Conservation (phyloP, 2,113 vertebrate species). For the Ophiodon elongatus region DNA sequence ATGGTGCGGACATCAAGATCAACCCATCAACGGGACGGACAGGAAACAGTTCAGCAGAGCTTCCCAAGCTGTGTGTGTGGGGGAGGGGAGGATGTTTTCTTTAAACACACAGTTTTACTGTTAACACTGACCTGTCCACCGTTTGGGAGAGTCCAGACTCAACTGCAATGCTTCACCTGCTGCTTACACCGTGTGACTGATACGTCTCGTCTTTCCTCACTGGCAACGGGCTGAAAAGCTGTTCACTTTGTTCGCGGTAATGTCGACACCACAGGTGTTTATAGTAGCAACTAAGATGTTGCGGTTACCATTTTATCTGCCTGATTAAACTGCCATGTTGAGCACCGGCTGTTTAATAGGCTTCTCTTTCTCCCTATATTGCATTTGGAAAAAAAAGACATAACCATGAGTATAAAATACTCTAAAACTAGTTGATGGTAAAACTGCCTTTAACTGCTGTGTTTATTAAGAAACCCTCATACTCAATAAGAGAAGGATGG, state of each 20-base stretch:
- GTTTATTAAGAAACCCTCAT: not conserved
- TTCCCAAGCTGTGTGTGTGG: not conserved
- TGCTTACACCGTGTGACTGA: conserved; percentile 28
- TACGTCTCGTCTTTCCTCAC: conserved; percentile 14
- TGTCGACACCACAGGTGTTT: conserved; percentile 34
- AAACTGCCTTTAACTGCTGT: not conserved
- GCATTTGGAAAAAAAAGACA: conserved; percentile 13
- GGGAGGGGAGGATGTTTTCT: not conserved
- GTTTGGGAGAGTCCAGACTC: conserved; percentile 10
- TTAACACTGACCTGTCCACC: conserved; percentile 3
- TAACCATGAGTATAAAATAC: conserved; percentile 31
- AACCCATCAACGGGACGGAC: conserved; percentile 4
- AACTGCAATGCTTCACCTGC: conserved; percentile 18
- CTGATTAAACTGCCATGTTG: conserved; percentile 26
- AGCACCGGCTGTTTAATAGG: conserved; percentile 38
- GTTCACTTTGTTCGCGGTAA: conserved; percentile 14
- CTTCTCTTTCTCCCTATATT: not conserved
- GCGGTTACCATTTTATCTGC: conserved; percentile 26
- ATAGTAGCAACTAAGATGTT: conserved; percentile 4
- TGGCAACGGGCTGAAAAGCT: not conserved
- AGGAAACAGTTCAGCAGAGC: conserved; percentile 1
- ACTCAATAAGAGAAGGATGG: not conserved
- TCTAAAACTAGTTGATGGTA: not conserved
- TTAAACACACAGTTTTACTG: not conserved
- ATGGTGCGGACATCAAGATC: conserved; percentile 5